Percentiles rank a stretch among this genome's conserved stretches.
phyloP scores from a whole-genome alignment of 1,140 invertebrate species.

The Drosophila athabasca region DNA sequence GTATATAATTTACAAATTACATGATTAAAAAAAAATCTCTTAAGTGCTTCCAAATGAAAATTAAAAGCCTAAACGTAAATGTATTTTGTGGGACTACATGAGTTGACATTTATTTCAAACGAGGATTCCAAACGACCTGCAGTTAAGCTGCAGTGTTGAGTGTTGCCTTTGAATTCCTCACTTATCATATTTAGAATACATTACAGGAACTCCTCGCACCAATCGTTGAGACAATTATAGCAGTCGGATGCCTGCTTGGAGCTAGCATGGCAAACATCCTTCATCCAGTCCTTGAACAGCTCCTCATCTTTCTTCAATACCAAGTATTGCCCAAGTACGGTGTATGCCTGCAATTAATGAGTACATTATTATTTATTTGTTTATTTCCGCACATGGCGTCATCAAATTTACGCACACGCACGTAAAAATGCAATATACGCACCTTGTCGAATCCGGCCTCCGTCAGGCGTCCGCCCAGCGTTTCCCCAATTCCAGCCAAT shows the following conservation, averaged over 20 bases:
- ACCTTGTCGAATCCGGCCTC: slow-evolving; percentile 96
- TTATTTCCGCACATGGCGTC: slow-evolving; percentile 60
- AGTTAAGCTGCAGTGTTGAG: too few relatives aligned
- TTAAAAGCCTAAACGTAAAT: too few relatives aligned
- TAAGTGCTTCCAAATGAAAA: slow-evolving; percentile 64
- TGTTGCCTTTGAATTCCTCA: too few relatives aligned
- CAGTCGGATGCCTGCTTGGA: slow-evolving; percentile 96
- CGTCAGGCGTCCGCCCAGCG: slow-evolving; percentile 92
- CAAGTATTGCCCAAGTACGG: slow-evolving; percentile 97
- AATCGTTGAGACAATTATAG: slow-evolving; percentile 96
- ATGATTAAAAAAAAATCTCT: slow-evolving; percentile 57
- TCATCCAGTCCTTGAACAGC: slow-evolving; percentile 98
- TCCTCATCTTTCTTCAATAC: slow-evolving; percentile 98
- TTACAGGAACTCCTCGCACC: slow-evolving; percentile 97
- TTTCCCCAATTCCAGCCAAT: slow-evolving; percentile 96
- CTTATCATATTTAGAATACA: too few relatives aligned
- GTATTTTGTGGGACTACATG: neutral
- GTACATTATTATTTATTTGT: slow-evolving; percentile 55
- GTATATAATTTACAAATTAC: slow-evolving; percentile 65
- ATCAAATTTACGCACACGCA: slow-evolving; percentile 14
- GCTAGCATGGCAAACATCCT: slow-evolving; percentile 94
- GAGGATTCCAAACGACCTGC: too few relatives aligned
- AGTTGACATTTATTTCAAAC: too few relatives aligned
- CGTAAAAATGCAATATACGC: slow-evolving; percentile 31
- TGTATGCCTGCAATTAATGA: slow-evolving; percentile 92